Base-by-base conservation (phyloP, 1,140 invertebrate genomes). In the Diabrotica virgifera region DNA sequence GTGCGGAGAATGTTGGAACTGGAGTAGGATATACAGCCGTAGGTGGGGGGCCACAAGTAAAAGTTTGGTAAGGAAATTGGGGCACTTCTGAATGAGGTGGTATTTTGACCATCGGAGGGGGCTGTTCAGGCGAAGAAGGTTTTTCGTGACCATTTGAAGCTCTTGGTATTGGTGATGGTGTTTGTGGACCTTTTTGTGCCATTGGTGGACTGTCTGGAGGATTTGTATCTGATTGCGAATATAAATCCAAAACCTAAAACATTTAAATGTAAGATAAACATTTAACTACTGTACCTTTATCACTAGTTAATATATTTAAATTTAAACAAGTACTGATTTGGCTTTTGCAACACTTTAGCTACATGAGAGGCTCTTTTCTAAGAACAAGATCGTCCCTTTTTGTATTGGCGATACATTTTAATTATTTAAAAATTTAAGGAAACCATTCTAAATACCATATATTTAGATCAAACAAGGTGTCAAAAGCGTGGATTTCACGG, bases 241-340 rank as follows among this genome's bases (percentile, higher is more conserved):
- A 94, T 65, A 94, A 79, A 81, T 97, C 95, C 70, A 97, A 81
- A 12, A 96, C 92, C 82, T 82, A 72, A 0, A 76, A 68, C 52
- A 35, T 38, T 38, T 62, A 62, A 37, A 46, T 8, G n/a, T 46
- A 46, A 46, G 40, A 5, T 10, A 46, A 46, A 46, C 6, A 46
- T 46, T 5, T 5, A 24, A 24, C 24, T 24, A 24, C 24, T 24
- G 1, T 24, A 24, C 24, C 1, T 24, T 2, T 24, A 1, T 24
- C 24, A 24, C 1, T 24, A 24, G 24, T 24, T 24, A 24, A 4
- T 24, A 24, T 24, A 24, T 24, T 24, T 24, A 24, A 24, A 24
- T n/a, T n/a, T n/a, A n/a, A n/a, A n/a, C n/a, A n/a, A n/a, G n/a
- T n/a, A n/a, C n/a, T n/a, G n/a, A n/a, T n/a, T n/a, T n/a, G n/a